Conservation (phyloP, 2,113 vertebrate genomes). For the Chloropsis hardwickii region DNA sequence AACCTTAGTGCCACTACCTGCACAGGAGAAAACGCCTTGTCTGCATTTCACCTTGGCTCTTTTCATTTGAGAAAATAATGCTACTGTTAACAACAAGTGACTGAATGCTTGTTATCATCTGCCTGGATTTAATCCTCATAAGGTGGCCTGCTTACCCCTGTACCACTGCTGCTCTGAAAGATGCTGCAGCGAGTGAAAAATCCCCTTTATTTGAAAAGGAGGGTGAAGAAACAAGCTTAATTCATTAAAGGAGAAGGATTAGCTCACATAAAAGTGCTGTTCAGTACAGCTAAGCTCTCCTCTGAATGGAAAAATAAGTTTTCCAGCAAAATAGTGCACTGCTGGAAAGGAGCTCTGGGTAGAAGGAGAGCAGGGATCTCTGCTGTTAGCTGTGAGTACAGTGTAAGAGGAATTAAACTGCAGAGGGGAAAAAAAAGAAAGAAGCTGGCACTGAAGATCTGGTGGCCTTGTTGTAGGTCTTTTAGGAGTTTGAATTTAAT, state of each 20-base stretch:
- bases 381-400: not conserved
- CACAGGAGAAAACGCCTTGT: not conserved
- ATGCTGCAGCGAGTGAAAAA: not conserved
- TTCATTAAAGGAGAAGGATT: not conserved
- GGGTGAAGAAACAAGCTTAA: not conserved
- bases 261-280: not conserved
- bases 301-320: not conserved
- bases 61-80: not conserved
- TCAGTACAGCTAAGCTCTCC: not conserved
- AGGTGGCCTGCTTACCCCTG: not conserved
- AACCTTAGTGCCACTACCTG: not conserved
- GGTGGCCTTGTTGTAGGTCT: not conserved
- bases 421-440: not conserved
- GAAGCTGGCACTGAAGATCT: not conserved
- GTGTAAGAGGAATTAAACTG: not conserved
- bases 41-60: not conserved
- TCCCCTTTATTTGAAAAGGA: not conserved
- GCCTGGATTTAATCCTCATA: not conserved
- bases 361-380: not conserved
- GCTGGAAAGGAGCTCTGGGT: not conserved
- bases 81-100: not conserved
- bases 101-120: not conserved
- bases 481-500: not conserved
- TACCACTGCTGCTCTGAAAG: not conserved
- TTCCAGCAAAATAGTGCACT: not conserved